Percentiles rank a stretch among this genome's conserved stretches.
These are phyloP conservation scores for Auanema freiburgensis DNA, from an alignment of 2,888 invertebrate species.

Conservation along the genomic window DNA sequence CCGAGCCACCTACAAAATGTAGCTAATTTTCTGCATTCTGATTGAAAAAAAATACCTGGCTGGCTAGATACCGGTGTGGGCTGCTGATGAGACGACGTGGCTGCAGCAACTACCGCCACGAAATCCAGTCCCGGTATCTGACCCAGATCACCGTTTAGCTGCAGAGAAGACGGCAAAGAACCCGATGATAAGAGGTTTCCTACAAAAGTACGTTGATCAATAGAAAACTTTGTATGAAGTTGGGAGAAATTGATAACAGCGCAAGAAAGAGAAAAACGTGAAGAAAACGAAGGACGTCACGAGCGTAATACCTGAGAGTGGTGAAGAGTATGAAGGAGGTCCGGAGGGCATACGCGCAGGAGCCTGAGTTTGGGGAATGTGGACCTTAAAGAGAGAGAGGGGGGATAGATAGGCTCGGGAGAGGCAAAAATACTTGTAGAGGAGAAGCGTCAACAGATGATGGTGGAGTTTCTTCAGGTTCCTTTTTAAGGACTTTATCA, in stretches of 20 bases:
- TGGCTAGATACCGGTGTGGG: constrained; percentile 19
- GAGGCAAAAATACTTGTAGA: constrained; percentile 24
- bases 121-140: constrained; percentile 25
- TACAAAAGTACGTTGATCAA: constrained; percentile 5
- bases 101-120: constrained; percentile 32
- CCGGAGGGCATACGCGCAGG: constrained; percentile 11
- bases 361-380: constrained; percentile 18
- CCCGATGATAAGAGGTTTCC: constrained; percentile 20
- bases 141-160: constrained; percentile 23
- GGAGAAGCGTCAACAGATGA: constrained; percentile 42
- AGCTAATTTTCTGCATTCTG: neutral
- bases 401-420: neutral
- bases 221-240: neutral
- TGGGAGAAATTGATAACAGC: constrained; percentile 3
- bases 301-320: constrained; percentile 15
- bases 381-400: constrained; percentile 14
- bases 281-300: constrained; percentile 3
- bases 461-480: constrained; percentile 52
- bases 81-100: constrained; percentile 18
- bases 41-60: constrained; percentile 14
- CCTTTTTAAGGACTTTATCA: constrained; percentile 56
- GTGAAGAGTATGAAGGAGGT: constrained; percentile 22
- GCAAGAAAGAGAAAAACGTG: neutral
- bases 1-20: constrained; percentile 3
- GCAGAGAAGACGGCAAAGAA: constrained; percentile 17